phyloP scores from a whole-genome alignment of 2,113 vertebrate species.

The Chiloscyllium plagiosum region DNA sequence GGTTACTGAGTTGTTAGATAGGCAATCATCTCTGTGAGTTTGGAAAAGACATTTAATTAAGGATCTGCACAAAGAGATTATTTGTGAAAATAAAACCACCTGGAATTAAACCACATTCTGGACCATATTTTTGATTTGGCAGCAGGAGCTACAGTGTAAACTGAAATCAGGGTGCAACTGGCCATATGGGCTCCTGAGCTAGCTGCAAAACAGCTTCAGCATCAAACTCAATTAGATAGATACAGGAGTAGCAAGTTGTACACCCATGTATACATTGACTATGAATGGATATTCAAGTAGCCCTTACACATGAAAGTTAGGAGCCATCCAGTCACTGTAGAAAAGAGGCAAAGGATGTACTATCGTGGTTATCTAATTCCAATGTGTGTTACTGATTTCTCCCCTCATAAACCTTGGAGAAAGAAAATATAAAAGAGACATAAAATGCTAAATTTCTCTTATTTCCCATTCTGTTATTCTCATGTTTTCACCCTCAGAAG shows the following conservation, averaged over 20 bases:
- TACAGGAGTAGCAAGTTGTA: background rate
- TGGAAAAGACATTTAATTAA: background rate
- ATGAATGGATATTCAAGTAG: background rate
- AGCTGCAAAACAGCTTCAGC: background rate
- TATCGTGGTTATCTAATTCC: too few relatives aligned
- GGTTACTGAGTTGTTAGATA: background rate
- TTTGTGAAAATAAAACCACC: background rate
- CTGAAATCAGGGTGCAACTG: background rate
- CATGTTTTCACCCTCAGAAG: background rate
- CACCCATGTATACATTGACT: background rate
- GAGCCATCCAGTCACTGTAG: background rate
- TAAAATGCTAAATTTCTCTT: background rate
- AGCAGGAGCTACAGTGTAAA: too few relatives aligned
- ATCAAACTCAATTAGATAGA: background rate
- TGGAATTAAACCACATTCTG: background rate
- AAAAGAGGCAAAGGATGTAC: background rate
- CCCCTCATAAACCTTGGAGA: background rate
- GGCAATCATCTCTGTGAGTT: background rate
- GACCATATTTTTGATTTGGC: too few relatives aligned
- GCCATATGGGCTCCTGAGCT: background rate
- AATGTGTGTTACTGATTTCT: background rate
- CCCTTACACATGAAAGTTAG: background rate
- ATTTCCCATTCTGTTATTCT: background rate
- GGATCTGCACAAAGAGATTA: background rate
- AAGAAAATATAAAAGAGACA: background rate